phyloP scores from a whole-genome alignment of 2,888 invertebrate species.

The Eupithecia pulchellata region DNA sequence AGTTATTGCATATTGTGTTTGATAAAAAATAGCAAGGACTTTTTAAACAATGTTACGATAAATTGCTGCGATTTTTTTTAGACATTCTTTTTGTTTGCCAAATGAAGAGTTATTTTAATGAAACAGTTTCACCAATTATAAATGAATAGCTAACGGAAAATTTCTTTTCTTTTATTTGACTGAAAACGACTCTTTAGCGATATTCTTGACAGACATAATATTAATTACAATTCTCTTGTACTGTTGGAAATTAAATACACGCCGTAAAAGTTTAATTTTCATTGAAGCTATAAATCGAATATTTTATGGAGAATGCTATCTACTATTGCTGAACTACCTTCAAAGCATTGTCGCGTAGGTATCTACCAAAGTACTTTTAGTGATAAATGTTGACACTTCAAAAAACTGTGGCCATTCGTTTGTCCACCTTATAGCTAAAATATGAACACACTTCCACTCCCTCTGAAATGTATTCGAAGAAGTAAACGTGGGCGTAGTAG shows the following conservation, averaged over 20 bases:
- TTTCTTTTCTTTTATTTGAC: background rate
- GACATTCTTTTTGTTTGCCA: background rate
- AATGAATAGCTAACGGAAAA: background rate
- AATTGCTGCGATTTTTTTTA: background rate
- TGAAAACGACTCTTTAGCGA: background rate
- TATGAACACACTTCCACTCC: constrained; percentile 73
- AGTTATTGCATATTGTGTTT: constrained; percentile 34
- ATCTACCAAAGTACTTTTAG: constrained; percentile 38
- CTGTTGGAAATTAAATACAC: background rate
- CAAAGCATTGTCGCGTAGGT: constrained; percentile 41
- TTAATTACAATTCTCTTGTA: background rate
- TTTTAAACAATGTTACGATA: constrained; percentile 8
- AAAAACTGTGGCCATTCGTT: constrained; percentile 62
- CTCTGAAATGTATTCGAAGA: constrained; percentile 76
- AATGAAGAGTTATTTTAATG: background rate
- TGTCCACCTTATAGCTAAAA: constrained; percentile 68
- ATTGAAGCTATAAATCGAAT: constrained; percentile 14
- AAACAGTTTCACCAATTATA: background rate
- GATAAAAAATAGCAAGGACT: constrained; percentile 22
- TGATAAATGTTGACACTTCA: constrained; percentile 56
- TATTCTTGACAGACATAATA: background rate
- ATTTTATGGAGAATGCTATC: constrained; percentile 28
- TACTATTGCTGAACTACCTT: constrained; percentile 34
- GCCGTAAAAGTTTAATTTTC: constrained; percentile 5
- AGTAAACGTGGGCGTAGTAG: constrained; percentile 72